phyloP scores from a whole-genome alignment of 1,140 invertebrate genomes.

The Apocrypta bakeri region DNA sequence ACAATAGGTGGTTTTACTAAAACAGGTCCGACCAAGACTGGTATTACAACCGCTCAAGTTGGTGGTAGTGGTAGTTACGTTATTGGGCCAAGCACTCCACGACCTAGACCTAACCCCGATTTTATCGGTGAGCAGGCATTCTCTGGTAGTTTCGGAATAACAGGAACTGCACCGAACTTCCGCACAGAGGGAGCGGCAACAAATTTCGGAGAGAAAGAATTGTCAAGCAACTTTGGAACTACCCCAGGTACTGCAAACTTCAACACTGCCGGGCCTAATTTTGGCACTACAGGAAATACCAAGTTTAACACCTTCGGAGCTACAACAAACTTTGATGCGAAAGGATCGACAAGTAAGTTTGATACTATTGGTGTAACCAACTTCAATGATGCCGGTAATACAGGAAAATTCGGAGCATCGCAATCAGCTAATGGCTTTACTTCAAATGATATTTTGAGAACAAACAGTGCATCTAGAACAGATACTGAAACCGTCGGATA shows the following conservation, averaged over 20 bases:
- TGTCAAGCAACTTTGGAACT: background rate
- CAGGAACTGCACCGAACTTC: constrained; percentile 11
- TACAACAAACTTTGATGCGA: background rate
- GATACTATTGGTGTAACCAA: background rate
- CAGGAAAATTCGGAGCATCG: background rate
- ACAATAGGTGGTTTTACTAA: constrained; percentile 66
- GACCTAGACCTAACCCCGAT: constrained; percentile 58
- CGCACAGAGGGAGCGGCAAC: background rate
- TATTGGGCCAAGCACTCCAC: constrained; percentile 53
- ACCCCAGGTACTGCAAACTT: background rate
- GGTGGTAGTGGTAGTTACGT: constrained; percentile 69
- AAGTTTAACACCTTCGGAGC: background rate
- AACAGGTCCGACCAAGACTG: constrained; percentile 69
- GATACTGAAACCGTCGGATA: constrained; percentile 53
- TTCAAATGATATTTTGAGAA: constrained; percentile 17
- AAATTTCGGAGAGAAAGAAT: background rate
- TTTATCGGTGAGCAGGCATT: constrained; percentile 69
- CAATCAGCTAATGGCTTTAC: background rate
- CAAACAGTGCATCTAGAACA: constrained; percentile 33
- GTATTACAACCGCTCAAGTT: constrained; percentile 67
- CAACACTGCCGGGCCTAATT: background rate
- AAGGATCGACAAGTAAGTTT: background rate
- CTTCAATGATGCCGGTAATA: background rate
- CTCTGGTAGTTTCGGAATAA: constrained; percentile 51
- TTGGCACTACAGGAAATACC: background rate